Base-by-base conservation (phyloP, 2,888 invertebrate species). In the Rhagium mordax region DNA sequence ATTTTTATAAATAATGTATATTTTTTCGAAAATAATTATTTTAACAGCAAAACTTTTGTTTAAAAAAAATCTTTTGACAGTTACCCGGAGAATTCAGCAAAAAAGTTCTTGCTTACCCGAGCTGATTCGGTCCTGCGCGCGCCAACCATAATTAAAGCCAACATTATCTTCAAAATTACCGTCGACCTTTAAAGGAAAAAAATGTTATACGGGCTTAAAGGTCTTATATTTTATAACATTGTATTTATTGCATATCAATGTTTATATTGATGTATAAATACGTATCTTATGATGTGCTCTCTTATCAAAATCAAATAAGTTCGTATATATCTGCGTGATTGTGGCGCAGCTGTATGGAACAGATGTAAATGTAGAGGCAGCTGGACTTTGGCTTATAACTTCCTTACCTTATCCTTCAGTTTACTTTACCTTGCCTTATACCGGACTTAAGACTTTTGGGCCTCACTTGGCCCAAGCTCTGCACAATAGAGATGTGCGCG, bases 341-440 rank as follows among this genome's bases (percentile, higher is more conserved):
- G 83, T 83, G 79, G 79, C 72, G 85, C 85, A 85, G 85, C 85
- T 85, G 85, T 84, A 83, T 76, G 76, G 82, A 83, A 84, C 84
- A 84, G 85, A 84, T 84, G 83, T 82, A 80, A 77, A 73, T 79
- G 78, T 72, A 77, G 80, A 81, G 79, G 83, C 82, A 84, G 83
- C 83, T 84, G 84, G 83, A 83, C 82, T 73, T 74, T 59, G 70
- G 71, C 72, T 76, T 70, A 68, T 72, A 75, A 76, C 76, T 74
- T 76, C 76, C 76, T 76, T 72, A 76, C 76, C 70, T 76, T 76
- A 76, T 76, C 76, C 76, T 74, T 74, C 74, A 74, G 74, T 76
- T 76, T 72, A 74, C 69, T 68, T 49, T 74, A 70, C 41, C 41
- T 41, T 41, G 41, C 74, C 65, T 74, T 66, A 76, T 33, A 69